Evolutionary conservation across 2,113 vertebrate species (phyloP), one percentile per base, ranked within the genome.

Genomic region (Daphoenositta chrysoptera): DNA sequence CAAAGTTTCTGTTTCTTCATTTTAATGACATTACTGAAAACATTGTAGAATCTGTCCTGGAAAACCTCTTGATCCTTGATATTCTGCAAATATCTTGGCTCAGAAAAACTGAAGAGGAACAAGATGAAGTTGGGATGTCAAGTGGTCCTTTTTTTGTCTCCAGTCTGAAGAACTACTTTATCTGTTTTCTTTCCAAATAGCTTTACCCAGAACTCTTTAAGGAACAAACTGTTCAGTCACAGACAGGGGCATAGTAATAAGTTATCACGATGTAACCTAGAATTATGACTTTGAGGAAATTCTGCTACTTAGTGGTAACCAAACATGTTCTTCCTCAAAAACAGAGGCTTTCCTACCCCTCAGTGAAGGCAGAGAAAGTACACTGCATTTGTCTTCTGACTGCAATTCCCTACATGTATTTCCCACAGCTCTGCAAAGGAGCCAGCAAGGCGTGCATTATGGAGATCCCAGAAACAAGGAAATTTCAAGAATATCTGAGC

Each of bases 171-270:
- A 93, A 79, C 37, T 57, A 57, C 6, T 63, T 71, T 8, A 58
- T 47, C 45, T 61, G 16, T 28, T 90, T 79, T 48, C 27, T 58
- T 86, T 70, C 37, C 42, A 78, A 89, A 58, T 4, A 60, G 16
- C 27, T 86, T 80, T 83, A 71, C 18, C 10, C 58, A 72, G 57
- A 72, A 76, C 30, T 45, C 61, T 26, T 84, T 27, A n/a, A 40
- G 37, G 61, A 89, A 80, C 27, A 45, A 66, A 48, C 35, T 76
- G 30, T 42, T 68, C 71, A 76, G 35, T 40, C 60, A 83, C 23
- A 54, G 48, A 64, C 37, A 66, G 0, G 2, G 14, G 11, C n/a
- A 76, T 0, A 64, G 23, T 13, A 88, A 8, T 19, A 79, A 54
- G 16, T 30, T 42, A 84, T 20, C 4, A 2, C 2, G 2, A 48